Evolutionary conservation across 2,113 vertebrate genomes (phyloP), one percentile per base, ranked within the genome.

Genomic region (Trogon melanurus): DNA sequence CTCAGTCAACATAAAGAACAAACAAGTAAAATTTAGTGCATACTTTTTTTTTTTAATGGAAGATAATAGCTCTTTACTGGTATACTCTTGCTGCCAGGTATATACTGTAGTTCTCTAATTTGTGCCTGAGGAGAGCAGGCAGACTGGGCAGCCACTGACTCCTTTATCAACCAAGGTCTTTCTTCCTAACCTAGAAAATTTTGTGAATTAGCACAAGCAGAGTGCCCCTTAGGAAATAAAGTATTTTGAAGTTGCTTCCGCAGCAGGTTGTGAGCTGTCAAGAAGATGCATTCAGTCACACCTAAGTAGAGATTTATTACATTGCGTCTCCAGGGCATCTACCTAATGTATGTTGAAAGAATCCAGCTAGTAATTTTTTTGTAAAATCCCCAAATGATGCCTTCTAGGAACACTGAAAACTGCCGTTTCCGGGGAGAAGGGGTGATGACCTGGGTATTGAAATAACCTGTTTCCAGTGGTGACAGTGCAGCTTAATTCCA

Each of bases 241-340:
- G 70, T 70, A 70, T 89, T 94, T 69, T 81, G 74, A 97, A 93
- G 66, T 51, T 93, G 32, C 64, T 91, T 89, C 30, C 79, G 41
- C 75, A 74, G 89, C 67, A 82, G 69, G 75, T 91, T 23, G 29
- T 1, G 7, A 79, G 76, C 87, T 94, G 83, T 84, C 75, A 90
- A 75, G 71, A 80, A 72, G 74, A 72, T 87, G 45, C 80, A 62
- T 80, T 95, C 81, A 83, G 80, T 87, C 88, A 94, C 86, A 87
- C 47, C 48, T 84, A 80, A 85, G 81, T 80, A 71, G 71, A 74
- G 87, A 75, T 93, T 87, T 70, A 78, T 79, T 74, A 72, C 47
- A 51, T 22, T 75, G 38, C 75, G 22, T 84, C 84, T 81, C 82
- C 58, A 90, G 87, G 78, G 54, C 45, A 76, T 76, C 80, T 87